Conservation (phyloP, 2,113 vertebrate species). For the Albula goreensis region DNA sequence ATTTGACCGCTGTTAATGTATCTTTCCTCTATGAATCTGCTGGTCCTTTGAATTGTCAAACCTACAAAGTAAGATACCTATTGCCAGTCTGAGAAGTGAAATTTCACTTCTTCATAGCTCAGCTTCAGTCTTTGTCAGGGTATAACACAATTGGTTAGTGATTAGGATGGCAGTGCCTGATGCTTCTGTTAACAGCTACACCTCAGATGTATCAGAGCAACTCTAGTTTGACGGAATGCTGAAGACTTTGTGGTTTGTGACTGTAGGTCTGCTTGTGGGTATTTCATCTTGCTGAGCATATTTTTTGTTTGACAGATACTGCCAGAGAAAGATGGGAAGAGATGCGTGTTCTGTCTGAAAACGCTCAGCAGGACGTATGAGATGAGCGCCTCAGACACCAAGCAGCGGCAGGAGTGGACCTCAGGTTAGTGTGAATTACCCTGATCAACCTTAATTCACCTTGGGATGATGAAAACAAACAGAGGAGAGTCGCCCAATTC, state of each 20-base stretch:
- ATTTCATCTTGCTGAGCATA: neutral
- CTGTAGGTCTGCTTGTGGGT: neutral
- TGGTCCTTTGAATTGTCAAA: too few species aligned
- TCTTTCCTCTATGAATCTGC: too few species aligned
- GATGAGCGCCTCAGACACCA: constrained; percentile 94
- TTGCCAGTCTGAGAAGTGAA: neutral
- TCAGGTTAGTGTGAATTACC: constrained; percentile 69
- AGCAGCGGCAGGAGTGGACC: constrained; percentile 93
- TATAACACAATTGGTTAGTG: too few species aligned
- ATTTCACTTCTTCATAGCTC: neutral
- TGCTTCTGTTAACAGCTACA: too few species aligned
- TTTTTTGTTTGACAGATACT: constrained; percentile 71
- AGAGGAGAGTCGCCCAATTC: neutral
- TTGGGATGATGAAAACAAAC: neutral
- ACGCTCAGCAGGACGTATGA: constrained; percentile 87
- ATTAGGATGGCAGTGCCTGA: too few species aligned
- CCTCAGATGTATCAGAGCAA: neutral
- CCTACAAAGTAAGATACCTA: too few species aligned
- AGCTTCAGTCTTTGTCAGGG: too few species aligned
- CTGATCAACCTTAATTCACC: neutral
- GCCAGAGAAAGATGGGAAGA: constrained; percentile 88
- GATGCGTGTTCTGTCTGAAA: constrained; percentile 96
- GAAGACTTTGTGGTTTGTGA: neutral
- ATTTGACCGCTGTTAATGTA: too few species aligned
- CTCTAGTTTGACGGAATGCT: neutral